phyloP scores from a whole-genome alignment of 64 coral and sea anemone genomes.

The Stylophora pistillata region DNA sequence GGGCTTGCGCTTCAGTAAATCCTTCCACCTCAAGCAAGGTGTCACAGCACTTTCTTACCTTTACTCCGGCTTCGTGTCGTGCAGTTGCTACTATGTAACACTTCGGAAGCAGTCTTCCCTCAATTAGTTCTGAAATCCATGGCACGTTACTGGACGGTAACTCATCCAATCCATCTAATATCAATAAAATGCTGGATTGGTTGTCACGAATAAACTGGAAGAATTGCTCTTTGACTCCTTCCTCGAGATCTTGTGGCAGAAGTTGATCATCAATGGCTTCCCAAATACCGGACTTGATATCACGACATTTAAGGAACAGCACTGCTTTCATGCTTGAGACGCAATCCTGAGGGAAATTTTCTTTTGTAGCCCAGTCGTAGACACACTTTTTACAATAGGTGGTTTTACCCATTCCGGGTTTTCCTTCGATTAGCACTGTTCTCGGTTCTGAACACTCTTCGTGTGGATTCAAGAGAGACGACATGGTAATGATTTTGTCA shows the following conservation, averaged over 20 bases:
- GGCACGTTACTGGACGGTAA: background rate
- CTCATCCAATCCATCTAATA: slow-evolving; percentile 51
- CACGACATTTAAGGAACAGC: slow-evolving; percentile 30
- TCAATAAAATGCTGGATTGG: no score
- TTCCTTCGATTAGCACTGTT: slow-evolving; percentile 60
- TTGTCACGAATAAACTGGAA: background rate
- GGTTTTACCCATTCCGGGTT: slow-evolving; percentile 49
- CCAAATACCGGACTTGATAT: slow-evolving; percentile 24
- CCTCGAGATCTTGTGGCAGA: no score
- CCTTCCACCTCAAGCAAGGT: slow-evolving; percentile 36
- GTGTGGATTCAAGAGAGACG: slow-evolving; percentile 30
- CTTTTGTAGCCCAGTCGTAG: slow-evolving; percentile 47
- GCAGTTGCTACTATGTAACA: background rate
- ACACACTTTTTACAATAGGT: slow-evolving; percentile 46
- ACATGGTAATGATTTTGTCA: slow-evolving; percentile 33
- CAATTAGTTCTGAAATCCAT: background rate
- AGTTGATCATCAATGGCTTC: slow-evolving; percentile 25
- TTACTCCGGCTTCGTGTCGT: background rate
- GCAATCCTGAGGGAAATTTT: background rate
- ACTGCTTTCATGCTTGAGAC: slow-evolving; percentile 25
- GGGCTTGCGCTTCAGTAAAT: background rate
- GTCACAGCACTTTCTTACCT: slow-evolving; percentile 3
- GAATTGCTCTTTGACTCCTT: no score
- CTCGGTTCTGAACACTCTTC: background rate
- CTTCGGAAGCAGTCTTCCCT: background rate